Percentiles rank a stretch among this genome's conserved stretches.
Evolutionary conservation across 2,797 vertebrate genomes (phyloP).

Genomic region (Pseudomugil gertrudae): DNA sequence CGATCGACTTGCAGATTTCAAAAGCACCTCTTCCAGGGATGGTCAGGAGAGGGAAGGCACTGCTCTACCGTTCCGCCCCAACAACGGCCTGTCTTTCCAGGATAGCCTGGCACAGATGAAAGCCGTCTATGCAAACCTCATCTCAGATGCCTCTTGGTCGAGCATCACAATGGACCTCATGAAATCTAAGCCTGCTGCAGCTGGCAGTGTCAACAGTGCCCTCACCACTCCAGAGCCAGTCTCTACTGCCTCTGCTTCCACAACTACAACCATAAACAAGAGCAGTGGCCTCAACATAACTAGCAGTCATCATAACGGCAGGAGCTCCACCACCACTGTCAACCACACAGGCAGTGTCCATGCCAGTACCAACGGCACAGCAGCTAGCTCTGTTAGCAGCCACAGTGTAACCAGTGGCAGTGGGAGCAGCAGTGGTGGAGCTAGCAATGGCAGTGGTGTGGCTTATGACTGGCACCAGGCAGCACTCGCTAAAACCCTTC

Average conservation of each 20-base stretch:
- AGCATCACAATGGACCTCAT: constrained; percentile 93
- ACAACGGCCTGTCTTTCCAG: constrained; percentile 90
- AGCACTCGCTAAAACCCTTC: constrained; percentile 96
- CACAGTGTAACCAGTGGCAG: constrained; percentile 74
- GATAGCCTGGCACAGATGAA: constrained; percentile 99
- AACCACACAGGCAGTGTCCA: constrained; percentile 73
- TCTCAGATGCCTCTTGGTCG: constrained; percentile 98
- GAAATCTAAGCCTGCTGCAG: constrained; percentile 88
- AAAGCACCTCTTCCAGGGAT: constrained; percentile 91
- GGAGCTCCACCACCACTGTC: constrained; percentile 83
- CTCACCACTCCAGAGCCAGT: constrained; percentile 61
- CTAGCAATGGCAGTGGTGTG: constrained; percentile 84
- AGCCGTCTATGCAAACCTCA: constrained; percentile 97
- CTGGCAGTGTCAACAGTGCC: constrained; percentile 80
- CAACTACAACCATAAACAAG: constrained; percentile 77
- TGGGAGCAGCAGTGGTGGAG: constrained; percentile 70
- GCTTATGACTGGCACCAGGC: constrained; percentile 91
- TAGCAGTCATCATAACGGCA: constrained; percentile 79
- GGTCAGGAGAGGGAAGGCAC: constrained; percentile 88
- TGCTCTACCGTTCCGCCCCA: constrained; percentile 77
- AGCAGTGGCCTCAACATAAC: constrained; percentile 78
- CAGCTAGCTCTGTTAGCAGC: constrained; percentile 69
- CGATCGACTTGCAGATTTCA: constrained; percentile 93
- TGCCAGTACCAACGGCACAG: constrained; percentile 72
- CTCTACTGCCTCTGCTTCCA: constrained; percentile 62